phyloP scores from a whole-genome alignment of 2,113 vertebrate genomes.

The Actenoides lindsayi region DNA sequence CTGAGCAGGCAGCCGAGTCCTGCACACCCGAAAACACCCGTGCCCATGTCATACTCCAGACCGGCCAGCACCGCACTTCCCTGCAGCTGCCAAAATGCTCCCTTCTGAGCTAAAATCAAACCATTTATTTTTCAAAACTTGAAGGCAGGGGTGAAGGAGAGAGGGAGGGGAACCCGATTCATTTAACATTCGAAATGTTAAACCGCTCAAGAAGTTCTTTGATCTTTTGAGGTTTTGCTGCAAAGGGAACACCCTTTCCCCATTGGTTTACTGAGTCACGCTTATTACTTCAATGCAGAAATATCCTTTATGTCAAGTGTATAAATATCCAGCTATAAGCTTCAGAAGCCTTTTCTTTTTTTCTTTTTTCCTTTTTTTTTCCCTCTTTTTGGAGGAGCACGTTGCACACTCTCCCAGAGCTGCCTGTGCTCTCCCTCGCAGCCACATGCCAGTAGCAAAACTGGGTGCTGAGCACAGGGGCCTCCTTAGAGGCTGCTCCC shows the following conservation, averaged over 20 bases:
- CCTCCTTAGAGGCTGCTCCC: not conserved
- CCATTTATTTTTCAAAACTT: not conserved
- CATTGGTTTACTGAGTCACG: constrained; percentile 67
- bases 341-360: constrained; percentile 50
- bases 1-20: rapidly evolving
- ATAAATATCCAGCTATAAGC: constrained; percentile 68
- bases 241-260: constrained; percentile 71
- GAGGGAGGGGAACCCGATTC: constrained; percentile 50
- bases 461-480: not conserved
- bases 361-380: not conserved
- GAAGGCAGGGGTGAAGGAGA: constrained; percentile 31
- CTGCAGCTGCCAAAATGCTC: rapidly evolving
- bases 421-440: rapidly evolving
- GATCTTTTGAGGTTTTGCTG: constrained; percentile 71
- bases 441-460: not conserved
- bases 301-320: constrained; percentile 70
- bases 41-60: not conserved
- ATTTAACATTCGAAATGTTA: constrained; percentile 61
- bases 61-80: not conserved
- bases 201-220: constrained; percentile 63
- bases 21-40: rapidly evolving
- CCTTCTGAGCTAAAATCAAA: not conserved
- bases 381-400: rapidly evolving
- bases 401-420: not conserved
- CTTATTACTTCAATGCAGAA: constrained; percentile 72